Base-by-base conservation (phyloP, 2,797 vertebrate genomes). In the Miichthys miiuy region DNA sequence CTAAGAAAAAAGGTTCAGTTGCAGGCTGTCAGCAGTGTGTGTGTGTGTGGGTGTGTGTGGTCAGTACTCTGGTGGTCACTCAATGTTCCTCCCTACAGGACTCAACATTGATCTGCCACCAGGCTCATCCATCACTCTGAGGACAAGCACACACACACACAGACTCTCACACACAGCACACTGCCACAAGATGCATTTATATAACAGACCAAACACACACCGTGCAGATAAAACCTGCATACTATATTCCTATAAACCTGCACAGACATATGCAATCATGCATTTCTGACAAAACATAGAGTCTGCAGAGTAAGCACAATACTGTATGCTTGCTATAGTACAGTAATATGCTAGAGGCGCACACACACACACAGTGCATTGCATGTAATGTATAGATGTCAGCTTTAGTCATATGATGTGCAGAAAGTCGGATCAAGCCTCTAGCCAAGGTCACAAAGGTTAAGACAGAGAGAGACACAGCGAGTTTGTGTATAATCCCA, bases 121-220 rank as follows among this genome's bases (percentile, higher is more conserved):
- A 0, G 56, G 14, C 72, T 76, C 75, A 80, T 87, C 78, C 38
- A 85, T 90, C 87, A 87, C 72, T 44, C 13, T n/a, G 30, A 55
- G n/a, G 30, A 65, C 42, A 74, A 72, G 75, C 75, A 50, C 61
- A 44, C 60, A 57, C 61, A 51, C 55, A 44, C 54, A 25, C 47
- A 46, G 30, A 14, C 41, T 14, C 60, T 18, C 64, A 61, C 16
- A 55, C 13, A 18, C 27, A 27, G 13, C 50, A 61, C 52, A 30
- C n/a, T 21, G 44, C 42, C 34, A 44, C 11, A 46, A 23, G 42
- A 48, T 17, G 13, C 17, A 34, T 23, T 11, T 5, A 58, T 0
- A 14, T 10, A 27, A 48, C 48, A n/a, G 11, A 69, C 58, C 11
- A n/a, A 17, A 68, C 4, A 27, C 42, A 69, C 66, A n/a, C 11